Evolutionary conservation across 2,113 vertebrate species (phyloP), one percentile per base, ranked within the genome.

Genomic region (Eolophus roseicapilla): DNA sequence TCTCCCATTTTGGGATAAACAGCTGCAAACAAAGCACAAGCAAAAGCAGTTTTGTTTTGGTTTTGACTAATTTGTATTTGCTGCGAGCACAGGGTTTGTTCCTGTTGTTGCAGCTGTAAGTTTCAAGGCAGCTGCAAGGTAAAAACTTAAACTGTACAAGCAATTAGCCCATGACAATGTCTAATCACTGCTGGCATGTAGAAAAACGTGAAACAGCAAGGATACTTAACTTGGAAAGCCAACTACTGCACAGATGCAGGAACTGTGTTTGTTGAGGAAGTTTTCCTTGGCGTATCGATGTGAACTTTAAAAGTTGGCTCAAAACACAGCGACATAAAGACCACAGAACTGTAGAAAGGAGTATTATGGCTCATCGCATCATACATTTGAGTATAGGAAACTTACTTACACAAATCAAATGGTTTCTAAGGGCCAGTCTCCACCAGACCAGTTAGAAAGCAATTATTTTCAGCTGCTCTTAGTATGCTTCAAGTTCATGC

Each of bases 41-140:
- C 44, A 79, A 91, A 94, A 50, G 1, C 59, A 74, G 41, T 77
- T 95, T 80, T 95, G 88, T 96, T 97, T 97, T 97, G 77, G 2
- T 96, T 93, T 92, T 93, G 73, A 71, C 70, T 84, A 68, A 95
- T 86, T 90, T 75, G 73, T 93, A 31, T 96, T 96, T 92, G 57
- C 76, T 81, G 76, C 90, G 81, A 93, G 21, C 88, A 46, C 52
- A 28, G 78, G 81, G 68, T 35, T 89, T 84, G 70, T 89, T 92
- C 84, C 67, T 97, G 90, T 96, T 95, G 69, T 93, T 96, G 85
- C 95, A 95, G 96, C 91, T 96, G 91, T 75, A 91, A 94, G 86
- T 95, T 90, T 92, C 89, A 88, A 93, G 77, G 67, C 11, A 1
- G 55, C 73, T 81, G 80, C 68, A 96, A 93, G 88, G 93, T 96